phyloP scores from a whole-genome alignment of 2,797 vertebrate species.

The Meriones psammophilus region DNA sequence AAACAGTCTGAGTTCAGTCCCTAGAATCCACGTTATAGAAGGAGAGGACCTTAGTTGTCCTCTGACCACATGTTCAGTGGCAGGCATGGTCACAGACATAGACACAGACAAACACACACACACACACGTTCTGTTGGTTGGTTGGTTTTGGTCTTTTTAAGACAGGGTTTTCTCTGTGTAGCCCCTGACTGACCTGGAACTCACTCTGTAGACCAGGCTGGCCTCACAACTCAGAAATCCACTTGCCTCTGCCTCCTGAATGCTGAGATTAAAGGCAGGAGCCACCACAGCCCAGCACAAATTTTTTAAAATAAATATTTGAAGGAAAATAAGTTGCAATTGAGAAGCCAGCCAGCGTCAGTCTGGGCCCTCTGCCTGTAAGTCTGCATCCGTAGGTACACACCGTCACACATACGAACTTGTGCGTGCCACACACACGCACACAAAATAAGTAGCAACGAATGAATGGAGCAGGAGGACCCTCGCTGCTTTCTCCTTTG shows the following conservation, averaged over 20 bases:
- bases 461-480: background rate
- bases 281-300: background rate
- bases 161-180: background rate
- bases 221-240: no score
- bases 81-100: no score
- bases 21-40: background rate
- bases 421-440: no score
- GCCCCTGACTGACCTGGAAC: background rate
- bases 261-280: background rate
- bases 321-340: background rate
- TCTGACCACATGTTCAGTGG: no score
- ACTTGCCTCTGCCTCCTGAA: no score
- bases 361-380: no score
- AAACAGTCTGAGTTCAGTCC: background rate
- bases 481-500: background rate
- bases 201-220: background rate
- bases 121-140: background rate
- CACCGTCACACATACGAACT: no score
- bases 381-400: no score
- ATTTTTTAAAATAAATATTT: background rate
- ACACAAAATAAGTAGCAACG: no score
- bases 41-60: background rate
- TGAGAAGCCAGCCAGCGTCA: background rate
- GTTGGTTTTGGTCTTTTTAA: background rate
- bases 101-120: no score